Conservation (phyloP, 2,113 vertebrate genomes). For the Mustela nigripes region DNA sequence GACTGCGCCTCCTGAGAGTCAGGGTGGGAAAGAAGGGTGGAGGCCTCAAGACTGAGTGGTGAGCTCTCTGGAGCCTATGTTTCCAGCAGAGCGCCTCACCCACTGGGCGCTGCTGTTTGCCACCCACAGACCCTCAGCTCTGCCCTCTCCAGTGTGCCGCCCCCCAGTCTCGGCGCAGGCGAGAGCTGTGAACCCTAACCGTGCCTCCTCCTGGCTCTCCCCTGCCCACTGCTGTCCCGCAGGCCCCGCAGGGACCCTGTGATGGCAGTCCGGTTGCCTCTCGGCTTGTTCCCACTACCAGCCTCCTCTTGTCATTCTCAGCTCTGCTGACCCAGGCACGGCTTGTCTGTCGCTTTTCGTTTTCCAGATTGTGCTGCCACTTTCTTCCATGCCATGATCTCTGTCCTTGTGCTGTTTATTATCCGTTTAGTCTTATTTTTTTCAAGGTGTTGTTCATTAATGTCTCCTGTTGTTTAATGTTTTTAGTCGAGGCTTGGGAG, state of each 20-base stretch:
- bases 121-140: neutral
- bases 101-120: no score
- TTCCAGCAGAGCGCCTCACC: neutral
- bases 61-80: neutral
- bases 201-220: neutral
- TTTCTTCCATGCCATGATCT: neutral
- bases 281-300: neutral
- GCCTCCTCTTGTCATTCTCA: neutral
- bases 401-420: neutral
- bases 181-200: neutral
- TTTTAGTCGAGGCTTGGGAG: neutral
- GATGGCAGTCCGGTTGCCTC: neutral
- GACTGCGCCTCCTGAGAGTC: neutral
- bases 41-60: neutral
- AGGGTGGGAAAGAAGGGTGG: neutral
- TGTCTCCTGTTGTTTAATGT: neutral
- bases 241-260: rapidly evolving
- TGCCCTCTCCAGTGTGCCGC: neutral
- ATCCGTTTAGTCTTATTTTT: neutral
- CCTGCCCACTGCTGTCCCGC: neutral
- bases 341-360: neutral
- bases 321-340: neutral
- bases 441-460: neutral
- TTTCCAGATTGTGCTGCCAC: neutral
- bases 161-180: neutral